Conservation (phyloP, 2,113 vertebrate species). For the Mus spicilegus region DNA sequence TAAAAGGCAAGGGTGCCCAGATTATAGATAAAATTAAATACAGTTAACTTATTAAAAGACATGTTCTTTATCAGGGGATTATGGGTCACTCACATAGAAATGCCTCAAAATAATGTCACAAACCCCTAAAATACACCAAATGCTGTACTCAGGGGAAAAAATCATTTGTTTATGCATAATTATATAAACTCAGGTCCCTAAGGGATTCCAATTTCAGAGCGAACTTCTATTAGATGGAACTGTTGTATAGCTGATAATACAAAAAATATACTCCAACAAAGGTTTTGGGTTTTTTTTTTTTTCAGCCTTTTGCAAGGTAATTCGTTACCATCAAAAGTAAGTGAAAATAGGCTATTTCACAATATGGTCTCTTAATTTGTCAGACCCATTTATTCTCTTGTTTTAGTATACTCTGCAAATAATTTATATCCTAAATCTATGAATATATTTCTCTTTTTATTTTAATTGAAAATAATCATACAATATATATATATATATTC, state of each 20-base stretch:
- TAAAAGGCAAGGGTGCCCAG: slow-evolving; percentile 31
- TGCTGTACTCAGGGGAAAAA: not conserved
- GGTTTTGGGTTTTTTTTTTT: not conserved
- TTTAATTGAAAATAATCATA: too few relatives aligned
- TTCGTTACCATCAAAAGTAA: not conserved
- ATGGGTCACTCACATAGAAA: not conserved
- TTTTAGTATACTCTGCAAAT: too few relatives aligned
- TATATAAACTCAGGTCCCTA: not conserved
- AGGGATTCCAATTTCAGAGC: not conserved
- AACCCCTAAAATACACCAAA: not conserved
- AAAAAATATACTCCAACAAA: not conserved
- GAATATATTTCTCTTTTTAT: too few relatives aligned
- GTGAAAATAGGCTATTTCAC: not conserved
- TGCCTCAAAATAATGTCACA: not conserved
- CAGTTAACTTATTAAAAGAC: not conserved
- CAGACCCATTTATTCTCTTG: too few relatives aligned
- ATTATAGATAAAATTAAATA: slow-evolving; percentile 32
- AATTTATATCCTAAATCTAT: too few relatives aligned
- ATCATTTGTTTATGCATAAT: not conserved
- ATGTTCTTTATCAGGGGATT: not conserved
- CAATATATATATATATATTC: too few relatives aligned
- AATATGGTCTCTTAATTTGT: too few relatives aligned
- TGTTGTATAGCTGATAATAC: not conserved
- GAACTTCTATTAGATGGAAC: not conserved
- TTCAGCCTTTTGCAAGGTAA: not conserved